Percentiles rank a stretch among this genome's conserved stretches.
Conservation (phyloP, 2,113 vertebrate genomes). For the Lepisosteus osseus region DNA sequence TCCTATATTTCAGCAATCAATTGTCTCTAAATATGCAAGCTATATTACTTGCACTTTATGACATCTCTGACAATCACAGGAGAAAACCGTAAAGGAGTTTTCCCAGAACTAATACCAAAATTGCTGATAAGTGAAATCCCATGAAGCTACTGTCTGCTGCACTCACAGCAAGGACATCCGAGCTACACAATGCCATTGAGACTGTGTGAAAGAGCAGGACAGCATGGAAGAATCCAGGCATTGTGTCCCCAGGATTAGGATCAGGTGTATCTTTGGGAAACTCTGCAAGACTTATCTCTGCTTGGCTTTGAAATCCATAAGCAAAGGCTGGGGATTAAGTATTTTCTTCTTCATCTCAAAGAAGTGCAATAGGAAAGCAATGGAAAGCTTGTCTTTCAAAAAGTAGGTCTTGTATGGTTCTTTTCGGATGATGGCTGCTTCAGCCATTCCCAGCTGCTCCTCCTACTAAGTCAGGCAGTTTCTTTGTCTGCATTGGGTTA, state of each 20-base stretch:
- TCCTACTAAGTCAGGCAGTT: constrained; percentile 14
- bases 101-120: background rate
- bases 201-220: constrained; percentile 31
- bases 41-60: too few species aligned
- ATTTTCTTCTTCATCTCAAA: constrained; percentile 16
- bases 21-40: too few species aligned
- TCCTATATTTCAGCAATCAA: too few species aligned
- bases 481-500: constrained; percentile 30
- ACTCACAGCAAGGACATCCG: constrained; percentile 48
- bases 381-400: background rate
- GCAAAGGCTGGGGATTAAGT: constrained; percentile 9
- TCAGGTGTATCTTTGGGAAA: constrained; percentile 48
- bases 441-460: constrained; percentile 10
- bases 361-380: constrained; percentile 20
- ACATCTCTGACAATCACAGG: background rate
- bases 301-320: constrained; percentile 15
- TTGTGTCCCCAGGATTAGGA: constrained; percentile 51
- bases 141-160: constrained; percentile 61
- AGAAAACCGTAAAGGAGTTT: background rate
- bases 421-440: background rate
- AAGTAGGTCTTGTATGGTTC: background rate
- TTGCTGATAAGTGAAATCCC: constrained; percentile 39
- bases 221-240: constrained; percentile 45
- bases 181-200: constrained; percentile 48
- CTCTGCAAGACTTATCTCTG: constrained; percentile 24